Evolutionary conservation across 2,113 vertebrate species (phyloP), one percentile per base, ranked within the genome.

Genomic region (Natator depressus): DNA sequence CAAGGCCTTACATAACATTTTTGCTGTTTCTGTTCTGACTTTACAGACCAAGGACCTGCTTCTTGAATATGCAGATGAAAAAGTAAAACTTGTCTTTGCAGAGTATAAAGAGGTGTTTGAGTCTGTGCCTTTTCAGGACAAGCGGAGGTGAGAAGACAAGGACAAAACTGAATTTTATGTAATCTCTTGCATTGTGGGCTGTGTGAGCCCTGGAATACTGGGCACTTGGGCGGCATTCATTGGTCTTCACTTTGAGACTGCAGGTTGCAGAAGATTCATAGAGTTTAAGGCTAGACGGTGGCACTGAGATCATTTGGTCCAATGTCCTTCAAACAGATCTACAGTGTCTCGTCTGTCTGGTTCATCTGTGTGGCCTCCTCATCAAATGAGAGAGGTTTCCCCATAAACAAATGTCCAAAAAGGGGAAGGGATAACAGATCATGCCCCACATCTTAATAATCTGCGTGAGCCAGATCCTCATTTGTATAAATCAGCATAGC

Each of bases 141-240:
- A 99, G 89, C 98, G 98, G 95, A 99, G 98, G 99, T 99, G 96
- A 98, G 98, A 76, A 54, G 50, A 88, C 55, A 29, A 69, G 31
- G 55, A 16, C 16, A 69, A 69, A 69, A 69, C 17, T 69, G 22
- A 76, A 46, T 14, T 24, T 27, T 42, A 22, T 46, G 24, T 42
- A 13, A 76, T 46, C 72, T 46, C 24, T 27, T 25, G 10, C 42
- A 46, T 76, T 46, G 24, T 42, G 35, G 35, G 35, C 24, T 50
- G 54, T 17, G 16, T 13, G 16, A 13, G 14, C 16, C 16, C 3
- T 53, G 51, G 51, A 53, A 10, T 14, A 16, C 11, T 53, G 16
- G 12, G 51, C 16, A 53, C 13, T 16, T 13, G 51, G 51, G 16
- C 4, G 16, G 16, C 16, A 13, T 16, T 78, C 75, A 78, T 47